Conservation (phyloP, 2,797 vertebrate genomes). For the Esox masquinongy region DNA sequence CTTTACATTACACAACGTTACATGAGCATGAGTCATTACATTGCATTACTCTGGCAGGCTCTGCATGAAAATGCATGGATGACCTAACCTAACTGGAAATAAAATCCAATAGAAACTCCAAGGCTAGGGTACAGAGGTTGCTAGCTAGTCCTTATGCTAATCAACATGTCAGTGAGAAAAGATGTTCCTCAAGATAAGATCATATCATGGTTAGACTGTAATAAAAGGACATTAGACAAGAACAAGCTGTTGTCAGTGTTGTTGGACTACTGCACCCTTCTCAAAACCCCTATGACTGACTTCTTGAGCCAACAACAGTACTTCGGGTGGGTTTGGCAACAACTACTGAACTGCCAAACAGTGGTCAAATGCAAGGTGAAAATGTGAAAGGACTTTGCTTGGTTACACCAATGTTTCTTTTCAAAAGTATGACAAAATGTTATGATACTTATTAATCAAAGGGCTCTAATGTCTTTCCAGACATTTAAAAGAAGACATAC, state of each 20-base stretch:
- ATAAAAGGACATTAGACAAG: neutral
- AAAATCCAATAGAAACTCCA: neutral
- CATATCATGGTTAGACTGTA: neutral
- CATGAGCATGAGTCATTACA: neutral
- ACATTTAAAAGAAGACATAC: conserved; percentile 7
- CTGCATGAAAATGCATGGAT: neutral
- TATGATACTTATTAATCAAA: conserved; percentile 3
- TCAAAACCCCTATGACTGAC: neutral
- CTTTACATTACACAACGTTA: too few relatives aligned
- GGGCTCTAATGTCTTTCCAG: neutral
- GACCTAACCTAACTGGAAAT: neutral
- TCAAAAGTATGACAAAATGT: conserved; percentile 13
- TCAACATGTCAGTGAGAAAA: conserved; percentile 3
- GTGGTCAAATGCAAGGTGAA: neutral
- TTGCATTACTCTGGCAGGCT: neutral
- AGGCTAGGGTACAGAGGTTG: neutral
- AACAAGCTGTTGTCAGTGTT: neutral
- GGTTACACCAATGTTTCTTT: conserved; percentile 5
- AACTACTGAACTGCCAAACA: neutral
- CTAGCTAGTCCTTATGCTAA: neutral
- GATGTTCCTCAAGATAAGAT: neutral
- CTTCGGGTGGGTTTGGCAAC: neutral
- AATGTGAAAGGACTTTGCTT: neutral
- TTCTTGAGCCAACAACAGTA: neutral
- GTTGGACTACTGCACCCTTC: neutral